Conservation (phyloP, 2,888 invertebrate species). For the Drosophila recens region DNA sequence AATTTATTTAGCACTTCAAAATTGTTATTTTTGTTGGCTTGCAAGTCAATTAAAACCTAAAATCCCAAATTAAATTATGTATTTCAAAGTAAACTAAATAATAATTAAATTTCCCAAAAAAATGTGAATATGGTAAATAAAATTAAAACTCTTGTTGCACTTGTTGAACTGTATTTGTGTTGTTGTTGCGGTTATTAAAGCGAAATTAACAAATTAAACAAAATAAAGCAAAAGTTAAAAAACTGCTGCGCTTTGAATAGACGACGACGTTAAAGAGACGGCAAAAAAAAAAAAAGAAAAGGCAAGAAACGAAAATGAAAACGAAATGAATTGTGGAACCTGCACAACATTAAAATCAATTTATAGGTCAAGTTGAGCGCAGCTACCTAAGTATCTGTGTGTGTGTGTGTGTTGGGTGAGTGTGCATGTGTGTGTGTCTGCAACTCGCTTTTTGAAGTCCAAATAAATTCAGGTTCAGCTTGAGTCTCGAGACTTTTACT, state of each 20-base stretch:
- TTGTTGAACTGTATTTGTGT: slow-evolving; percentile 2
- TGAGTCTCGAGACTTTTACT: slow-evolving; percentile 63
- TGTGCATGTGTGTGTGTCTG: slow-evolving; percentile 37
- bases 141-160: slow-evolving; percentile 4
- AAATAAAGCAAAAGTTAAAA: slow-evolving; percentile 27
- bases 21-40: too few relatives aligned
- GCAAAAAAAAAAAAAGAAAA: slow-evolving; percentile 33
- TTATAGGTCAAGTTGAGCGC: slow-evolving; percentile 83
- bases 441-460: slow-evolving; percentile 54
- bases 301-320: slow-evolving; percentile 15
- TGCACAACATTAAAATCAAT: slow-evolving; percentile 79
- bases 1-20: too few relatives aligned
- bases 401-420: slow-evolving; percentile 3
- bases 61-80: too few relatives aligned
- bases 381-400: slow-evolving; percentile 14
- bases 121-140: background rate
- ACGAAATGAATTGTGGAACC: slow-evolving; percentile 62
- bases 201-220: slow-evolving; percentile 29
- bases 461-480: slow-evolving; percentile 73
- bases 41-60: too few relatives aligned
- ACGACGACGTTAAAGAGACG: slow-evolving; percentile 32
- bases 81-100: too few relatives aligned
- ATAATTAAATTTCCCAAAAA: background rate
- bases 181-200: slow-evolving; percentile 33
- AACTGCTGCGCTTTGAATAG: slow-evolving; percentile 49